Percentiles rank a stretch among this genome's conserved stretches.
Evolutionary conservation across 2,113 vertebrate species (phyloP).

Genomic region (Physeter macrocephalus): DNA sequence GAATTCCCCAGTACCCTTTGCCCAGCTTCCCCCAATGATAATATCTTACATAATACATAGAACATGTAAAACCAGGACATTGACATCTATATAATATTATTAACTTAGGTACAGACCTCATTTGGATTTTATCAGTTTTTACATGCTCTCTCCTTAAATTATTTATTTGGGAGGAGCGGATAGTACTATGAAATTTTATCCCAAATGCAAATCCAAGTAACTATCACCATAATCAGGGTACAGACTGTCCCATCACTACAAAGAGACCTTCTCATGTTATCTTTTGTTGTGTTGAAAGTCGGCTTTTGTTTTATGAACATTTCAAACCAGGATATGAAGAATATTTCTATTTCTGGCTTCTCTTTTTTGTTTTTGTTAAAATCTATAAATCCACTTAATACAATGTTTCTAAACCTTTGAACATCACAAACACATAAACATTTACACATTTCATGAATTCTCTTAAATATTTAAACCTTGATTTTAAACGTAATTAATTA

Average conservation of each 20-base stretch:
- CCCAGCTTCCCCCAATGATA: not conserved
- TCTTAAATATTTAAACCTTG: not conserved
- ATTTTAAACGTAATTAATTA: not conserved
- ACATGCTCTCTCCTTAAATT: not conserved
- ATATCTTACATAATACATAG: not conserved
- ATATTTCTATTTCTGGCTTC: not conserved
- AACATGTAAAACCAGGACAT: not conserved
- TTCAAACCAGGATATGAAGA: not conserved
- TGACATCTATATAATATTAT: too few relatives aligned
- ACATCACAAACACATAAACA: not conserved
- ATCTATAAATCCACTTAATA: not conserved
- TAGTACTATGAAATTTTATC: not conserved
- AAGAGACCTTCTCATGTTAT: not conserved
- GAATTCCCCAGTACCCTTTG: not conserved
- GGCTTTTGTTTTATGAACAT: not conserved
- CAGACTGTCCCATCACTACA: not conserved
- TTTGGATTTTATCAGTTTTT: not conserved
- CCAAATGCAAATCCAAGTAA: not conserved
- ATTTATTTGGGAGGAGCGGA: not conserved
- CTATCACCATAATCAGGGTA: not conserved
- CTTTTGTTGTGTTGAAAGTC: not conserved
- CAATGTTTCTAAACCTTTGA: not conserved
- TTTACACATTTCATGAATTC: not conserved
- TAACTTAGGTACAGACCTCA: not conserved
- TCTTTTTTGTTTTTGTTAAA: conserved; percentile 10